A percentile compares a stretch with the other conserved stretches of the same genome.
Evolutionary conservation across 2,888 invertebrate genomes (phyloP).

Genomic region (Parasteatoda lunata): DNA sequence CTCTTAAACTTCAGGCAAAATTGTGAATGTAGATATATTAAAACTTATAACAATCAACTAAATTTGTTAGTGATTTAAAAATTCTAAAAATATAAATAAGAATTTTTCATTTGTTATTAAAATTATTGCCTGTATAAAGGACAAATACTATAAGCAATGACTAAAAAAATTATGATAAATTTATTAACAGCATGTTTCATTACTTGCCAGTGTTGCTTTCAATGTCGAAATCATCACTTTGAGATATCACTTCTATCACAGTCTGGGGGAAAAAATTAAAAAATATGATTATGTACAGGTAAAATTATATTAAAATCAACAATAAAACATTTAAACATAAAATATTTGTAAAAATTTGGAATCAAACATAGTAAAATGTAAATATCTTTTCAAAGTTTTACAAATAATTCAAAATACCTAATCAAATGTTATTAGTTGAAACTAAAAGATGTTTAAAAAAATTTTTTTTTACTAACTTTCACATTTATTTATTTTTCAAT

Average conservation of each 20-base stretch:
- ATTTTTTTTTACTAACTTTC: too few relatives aligned
- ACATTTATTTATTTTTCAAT: too few relatives aligned
- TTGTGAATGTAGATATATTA: too few relatives aligned
- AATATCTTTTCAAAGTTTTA: not conserved
- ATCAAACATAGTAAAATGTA: not conserved
- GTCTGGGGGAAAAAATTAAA: slow-evolving; percentile 72
- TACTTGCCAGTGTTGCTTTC: slow-evolving; percentile 71
- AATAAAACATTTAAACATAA: not conserved
- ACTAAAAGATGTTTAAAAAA: not conserved
- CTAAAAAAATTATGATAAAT: too few relatives aligned
- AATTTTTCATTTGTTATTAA: too few relatives aligned
- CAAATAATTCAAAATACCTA: not conserved
- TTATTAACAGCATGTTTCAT: slow-evolving; percentile 27
- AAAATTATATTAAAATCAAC: not conserved
- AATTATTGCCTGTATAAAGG: too few relatives aligned
- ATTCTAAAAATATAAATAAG: too few relatives aligned
- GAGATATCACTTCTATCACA: slow-evolving; percentile 74
- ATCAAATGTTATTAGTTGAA: not conserved
- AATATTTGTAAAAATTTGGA: not conserved
- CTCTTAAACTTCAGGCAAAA: too few relatives aligned
- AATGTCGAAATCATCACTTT: slow-evolving; percentile 73
- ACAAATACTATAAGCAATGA: too few relatives aligned
- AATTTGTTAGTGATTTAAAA: too few relatives aligned
- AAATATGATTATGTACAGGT: not conserved
- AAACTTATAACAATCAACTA: too few relatives aligned